phyloP scores from a whole-genome alignment of 2,113 vertebrate genomes.

The Cranoglanis bouderius region DNA sequence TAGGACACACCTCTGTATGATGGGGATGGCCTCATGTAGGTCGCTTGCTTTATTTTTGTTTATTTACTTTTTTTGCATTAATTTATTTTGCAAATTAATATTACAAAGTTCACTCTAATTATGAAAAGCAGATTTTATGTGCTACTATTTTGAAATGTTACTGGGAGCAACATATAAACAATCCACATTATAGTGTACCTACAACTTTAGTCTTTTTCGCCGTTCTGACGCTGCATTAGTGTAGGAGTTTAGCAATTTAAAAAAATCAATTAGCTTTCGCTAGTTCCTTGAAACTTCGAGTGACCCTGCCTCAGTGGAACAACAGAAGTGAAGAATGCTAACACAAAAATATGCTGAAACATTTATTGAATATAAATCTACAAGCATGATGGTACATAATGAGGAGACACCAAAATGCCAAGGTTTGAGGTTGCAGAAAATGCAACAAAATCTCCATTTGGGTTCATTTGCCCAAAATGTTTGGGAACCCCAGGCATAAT shows the following conservation, averaged over 20 bases:
- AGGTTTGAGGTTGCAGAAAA: not conserved
- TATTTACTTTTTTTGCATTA: no score
- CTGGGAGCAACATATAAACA: not conserved
- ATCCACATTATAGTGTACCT: no score
- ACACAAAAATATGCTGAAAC: not conserved
- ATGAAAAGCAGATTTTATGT: no score
- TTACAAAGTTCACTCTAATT: no score
- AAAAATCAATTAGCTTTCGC: not conserved
- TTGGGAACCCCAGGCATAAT: not conserved
- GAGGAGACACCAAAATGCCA: not conserved
- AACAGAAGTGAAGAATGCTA: not conserved
- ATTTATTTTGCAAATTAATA: no score
- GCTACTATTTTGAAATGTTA: no score
- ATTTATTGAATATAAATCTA: not conserved
- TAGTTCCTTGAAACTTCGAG: not conserved
- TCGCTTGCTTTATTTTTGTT: no score
- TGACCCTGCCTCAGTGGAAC: not conserved
- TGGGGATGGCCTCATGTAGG: no score
- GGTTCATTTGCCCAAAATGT: no score
- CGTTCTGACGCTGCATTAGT: not conserved
- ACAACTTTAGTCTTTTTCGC: not conserved
- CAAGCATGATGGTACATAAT: no score
- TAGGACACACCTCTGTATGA: no score
- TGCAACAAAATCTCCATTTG: no score
- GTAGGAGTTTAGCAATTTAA: not conserved